These are phyloP conservation scores for Omphaloscelis lunosa DNA, from an alignment of 2,888 invertebrate species.

Conservation along the genomic window DNA sequence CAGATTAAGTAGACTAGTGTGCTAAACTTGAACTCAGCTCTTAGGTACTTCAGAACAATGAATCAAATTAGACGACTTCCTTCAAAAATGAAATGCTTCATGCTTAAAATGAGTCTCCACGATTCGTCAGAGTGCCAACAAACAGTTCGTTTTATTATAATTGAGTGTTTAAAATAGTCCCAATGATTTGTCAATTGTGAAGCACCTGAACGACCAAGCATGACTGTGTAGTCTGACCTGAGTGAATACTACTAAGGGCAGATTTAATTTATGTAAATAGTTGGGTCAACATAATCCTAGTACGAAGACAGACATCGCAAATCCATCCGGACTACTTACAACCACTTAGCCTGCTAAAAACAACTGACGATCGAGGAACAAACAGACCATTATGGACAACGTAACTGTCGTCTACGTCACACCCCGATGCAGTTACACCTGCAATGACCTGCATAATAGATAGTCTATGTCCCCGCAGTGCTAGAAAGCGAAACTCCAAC, in stretches of 20 bases:
- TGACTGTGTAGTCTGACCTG: not conserved
- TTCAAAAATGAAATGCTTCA: not conserved
- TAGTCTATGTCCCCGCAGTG: slow-evolving; percentile 22
- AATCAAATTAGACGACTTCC: slow-evolving; percentile 16
- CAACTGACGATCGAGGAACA: slow-evolving; percentile 11
- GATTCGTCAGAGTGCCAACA: slow-evolving; percentile 9
- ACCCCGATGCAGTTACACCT: slow-evolving; percentile 37
- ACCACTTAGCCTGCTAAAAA: slow-evolving; percentile 24
- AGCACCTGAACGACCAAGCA: not conserved
- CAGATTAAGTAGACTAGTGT: slow-evolving; percentile 2
- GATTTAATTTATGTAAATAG: slow-evolving; percentile 22
- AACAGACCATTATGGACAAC: slow-evolving; percentile 2
- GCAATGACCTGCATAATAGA: slow-evolving; percentile 45
- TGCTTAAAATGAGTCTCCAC: not conserved
- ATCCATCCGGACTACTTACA: slow-evolving; percentile 41
- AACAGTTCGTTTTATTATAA: not conserved
- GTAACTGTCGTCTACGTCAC: slow-evolving; percentile 34
- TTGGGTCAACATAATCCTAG: not conserved
- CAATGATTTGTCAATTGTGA: not conserved
- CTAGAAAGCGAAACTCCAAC: slow-evolving; percentile 55
- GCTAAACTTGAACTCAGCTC: slow-evolving; percentile 16
- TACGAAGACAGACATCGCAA: not conserved
- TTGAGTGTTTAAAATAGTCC: not conserved
- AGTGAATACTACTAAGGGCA: slow-evolving; percentile 3
- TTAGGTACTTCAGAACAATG: not conserved